These are phyloP conservation scores for Sphaerophoria taeniata DNA, from an alignment of 2,888 invertebrate genomes.

Conservation along the genomic window DNA sequence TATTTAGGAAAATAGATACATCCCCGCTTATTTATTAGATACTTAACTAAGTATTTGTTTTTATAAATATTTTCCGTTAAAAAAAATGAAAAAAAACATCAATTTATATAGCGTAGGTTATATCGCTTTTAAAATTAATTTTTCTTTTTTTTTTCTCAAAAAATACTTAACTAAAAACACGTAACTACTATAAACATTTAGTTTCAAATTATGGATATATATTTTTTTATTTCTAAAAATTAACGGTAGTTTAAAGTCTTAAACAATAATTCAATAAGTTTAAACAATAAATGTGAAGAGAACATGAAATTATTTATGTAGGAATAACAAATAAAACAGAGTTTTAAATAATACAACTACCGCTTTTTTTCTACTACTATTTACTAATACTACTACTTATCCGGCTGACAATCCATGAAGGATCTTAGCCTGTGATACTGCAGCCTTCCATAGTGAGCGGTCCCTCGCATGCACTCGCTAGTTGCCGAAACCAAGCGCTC, in stretches of 20 bases:
- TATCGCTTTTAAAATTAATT: slow-evolving; percentile 3
- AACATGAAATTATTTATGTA: slow-evolving; percentile 12
- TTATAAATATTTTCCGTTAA: neutral
- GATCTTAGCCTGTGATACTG: too few species aligned
- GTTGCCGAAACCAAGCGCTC: too few species aligned
- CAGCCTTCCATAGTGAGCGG: too few species aligned
- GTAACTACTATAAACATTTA: neutral
- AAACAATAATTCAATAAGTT: neutral
- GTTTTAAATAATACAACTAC: slow-evolving; percentile 10
- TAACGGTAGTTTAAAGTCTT: slow-evolving; percentile 13
- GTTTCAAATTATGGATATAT: slow-evolving; percentile 19
- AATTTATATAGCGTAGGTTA: neutral
- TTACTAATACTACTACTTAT: too few species aligned
- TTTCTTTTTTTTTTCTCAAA: neutral
- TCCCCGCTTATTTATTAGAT: neutral
- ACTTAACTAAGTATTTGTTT: neutral
- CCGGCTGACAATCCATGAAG: too few species aligned
- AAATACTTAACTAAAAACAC: neutral
- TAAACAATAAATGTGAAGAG: neutral
- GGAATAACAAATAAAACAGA: slow-evolving; percentile 18
- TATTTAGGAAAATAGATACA: slow-evolving; percentile 1
- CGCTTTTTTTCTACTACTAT: too few species aligned
- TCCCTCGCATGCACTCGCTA: too few species aligned
- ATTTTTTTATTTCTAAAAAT: slow-evolving; percentile 16
- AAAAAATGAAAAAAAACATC: neutral